Conservation (phyloP, 2,888 invertebrate species). For the Spodoptera picta region DNA sequence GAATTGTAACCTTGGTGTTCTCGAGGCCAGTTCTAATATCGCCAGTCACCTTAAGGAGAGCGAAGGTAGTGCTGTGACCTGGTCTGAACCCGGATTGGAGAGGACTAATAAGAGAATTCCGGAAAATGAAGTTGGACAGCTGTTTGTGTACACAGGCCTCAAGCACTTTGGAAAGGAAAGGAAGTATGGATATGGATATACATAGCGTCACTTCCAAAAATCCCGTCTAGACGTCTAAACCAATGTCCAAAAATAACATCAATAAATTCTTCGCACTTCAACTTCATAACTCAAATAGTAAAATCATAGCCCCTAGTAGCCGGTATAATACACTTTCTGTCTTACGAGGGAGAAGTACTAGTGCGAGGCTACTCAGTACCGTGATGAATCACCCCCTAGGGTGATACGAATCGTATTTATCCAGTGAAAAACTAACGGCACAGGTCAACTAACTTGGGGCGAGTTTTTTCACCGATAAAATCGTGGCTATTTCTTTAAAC, state of each 20-base stretch:
- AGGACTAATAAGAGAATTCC: too few species aligned
- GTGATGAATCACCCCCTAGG: slow-evolving; percentile 67
- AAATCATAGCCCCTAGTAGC: slow-evolving; percentile 55
- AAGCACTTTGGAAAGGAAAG: too few species aligned
- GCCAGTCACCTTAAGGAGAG: too few species aligned
- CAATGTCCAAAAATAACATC: slow-evolving; percentile 10
- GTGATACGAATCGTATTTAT: slow-evolving; percentile 52
- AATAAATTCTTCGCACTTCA: slow-evolving; percentile 19
- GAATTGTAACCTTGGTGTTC: too few species aligned
- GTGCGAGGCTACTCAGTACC: slow-evolving; percentile 46
- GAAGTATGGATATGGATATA: too few species aligned
- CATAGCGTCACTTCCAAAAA: too few species aligned
- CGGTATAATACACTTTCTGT: slow-evolving; percentile 52
- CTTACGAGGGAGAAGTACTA: slow-evolving; percentile 45
- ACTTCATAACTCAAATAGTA: slow-evolving; percentile 42
- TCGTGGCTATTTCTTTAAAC: slow-evolving; percentile 56
- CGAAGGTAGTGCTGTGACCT: too few species aligned
- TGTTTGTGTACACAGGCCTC: too few species aligned
- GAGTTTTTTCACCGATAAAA: slow-evolving; percentile 57
- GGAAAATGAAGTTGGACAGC: too few species aligned
- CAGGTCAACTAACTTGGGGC: slow-evolving; percentile 53
- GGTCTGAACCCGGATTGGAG: too few species aligned
- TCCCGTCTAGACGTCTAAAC: not conserved
- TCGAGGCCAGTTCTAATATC: too few species aligned
- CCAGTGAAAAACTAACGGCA: slow-evolving; percentile 49